Evolutionary conservation across 2,888 invertebrate species (phyloP), one percentile per base, ranked within the genome.

Genomic region (Xanthia icteritia): DNA sequence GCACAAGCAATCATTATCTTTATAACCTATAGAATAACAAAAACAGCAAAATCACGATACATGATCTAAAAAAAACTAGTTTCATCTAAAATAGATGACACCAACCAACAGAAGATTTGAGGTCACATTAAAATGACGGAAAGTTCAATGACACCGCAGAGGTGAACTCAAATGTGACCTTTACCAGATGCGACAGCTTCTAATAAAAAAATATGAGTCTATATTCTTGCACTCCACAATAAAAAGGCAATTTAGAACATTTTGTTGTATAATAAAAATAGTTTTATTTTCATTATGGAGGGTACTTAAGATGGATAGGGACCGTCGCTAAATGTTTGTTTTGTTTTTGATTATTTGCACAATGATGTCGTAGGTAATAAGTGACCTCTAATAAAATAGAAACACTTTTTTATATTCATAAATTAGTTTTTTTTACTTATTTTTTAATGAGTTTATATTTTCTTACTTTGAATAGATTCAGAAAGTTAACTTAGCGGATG

Each of bases 61-160:
- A 77, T 58, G 9, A 58, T 58, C 8, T 6, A 76, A n/a, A 23
- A n/a, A 76, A 80, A 68, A 67, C 75, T 72, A 72, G 82, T 82
- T 81, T 64, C 2, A 73, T 67, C 76, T 76, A 77, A 80, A 83
- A 84, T 69, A 82, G 76, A 79, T 73, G 77, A 82, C 58, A 73
- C n/a, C 45, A 42, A 70, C 48, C 31, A 48, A 31, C 54, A 65
- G 20, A 76, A 56, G 15, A 65, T 76, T 72, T 70, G 72, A 88
- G 86, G 87, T 86, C 76, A 76, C 51, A 77, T 77, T 61, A 20
- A 81, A 81, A 82, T 81, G 79, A 82, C 60, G n/a, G 56, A 79
- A 78, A 88, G 85, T 75, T 89, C 86, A 89, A 82, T 89, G 82
- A 83, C 88, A 89, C 45, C 23, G n/a, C 60, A 75, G 75, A 82